These are phyloP conservation scores for Eumeta japonica DNA, from an alignment of 1,140 invertebrate species.

Conservation along the genomic window DNA sequence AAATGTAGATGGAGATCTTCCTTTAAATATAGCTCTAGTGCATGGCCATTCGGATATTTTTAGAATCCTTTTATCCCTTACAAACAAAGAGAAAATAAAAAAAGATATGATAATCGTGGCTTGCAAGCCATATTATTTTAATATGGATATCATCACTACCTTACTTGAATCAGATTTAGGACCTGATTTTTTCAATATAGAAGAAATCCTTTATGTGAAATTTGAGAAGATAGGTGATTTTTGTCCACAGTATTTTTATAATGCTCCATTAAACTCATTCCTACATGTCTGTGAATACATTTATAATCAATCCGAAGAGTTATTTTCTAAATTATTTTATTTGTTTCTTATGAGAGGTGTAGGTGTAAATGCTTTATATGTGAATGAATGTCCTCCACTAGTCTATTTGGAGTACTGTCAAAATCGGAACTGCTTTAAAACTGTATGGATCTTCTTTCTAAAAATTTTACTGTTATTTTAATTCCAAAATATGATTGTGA, in stretches of 20 bases:
- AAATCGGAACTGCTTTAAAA: constrained; percentile 31
- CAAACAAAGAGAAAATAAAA: constrained; percentile 29
- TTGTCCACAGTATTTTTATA: constrained; percentile 26
- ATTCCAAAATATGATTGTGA: too few relatives aligned
- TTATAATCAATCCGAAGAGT: constrained; percentile 34
- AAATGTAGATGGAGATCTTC: constrained; percentile 29
- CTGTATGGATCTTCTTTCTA: constrained; percentile 43
- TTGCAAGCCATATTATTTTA: constrained; percentile 50
- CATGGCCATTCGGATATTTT: constrained; percentile 31
- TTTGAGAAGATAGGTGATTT: constrained; percentile 33
- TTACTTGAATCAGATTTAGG: constrained; percentile 38
- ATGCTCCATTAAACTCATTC: constrained; percentile 42
- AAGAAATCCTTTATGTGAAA: constrained; percentile 31
- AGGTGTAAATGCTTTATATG: constrained; percentile 32
- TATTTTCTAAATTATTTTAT: constrained; percentile 41
- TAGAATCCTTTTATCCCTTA: constrained; percentile 32
- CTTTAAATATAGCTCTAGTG: constrained; percentile 35
- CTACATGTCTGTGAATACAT: constrained; percentile 52
- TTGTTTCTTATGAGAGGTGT: constrained; percentile 45
- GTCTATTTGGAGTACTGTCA: constrained; percentile 45
- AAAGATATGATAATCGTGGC: constrained; percentile 38
- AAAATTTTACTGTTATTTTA: too few relatives aligned
- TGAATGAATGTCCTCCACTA: constrained; percentile 49
- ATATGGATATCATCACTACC: constrained; percentile 37
- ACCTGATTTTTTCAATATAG: constrained; percentile 43